Percentiles rank a stretch among this genome's conserved stretches.
phyloP scores from a whole-genome alignment of 2,113 vertebrate species.

The Piaya cayana region DNA sequence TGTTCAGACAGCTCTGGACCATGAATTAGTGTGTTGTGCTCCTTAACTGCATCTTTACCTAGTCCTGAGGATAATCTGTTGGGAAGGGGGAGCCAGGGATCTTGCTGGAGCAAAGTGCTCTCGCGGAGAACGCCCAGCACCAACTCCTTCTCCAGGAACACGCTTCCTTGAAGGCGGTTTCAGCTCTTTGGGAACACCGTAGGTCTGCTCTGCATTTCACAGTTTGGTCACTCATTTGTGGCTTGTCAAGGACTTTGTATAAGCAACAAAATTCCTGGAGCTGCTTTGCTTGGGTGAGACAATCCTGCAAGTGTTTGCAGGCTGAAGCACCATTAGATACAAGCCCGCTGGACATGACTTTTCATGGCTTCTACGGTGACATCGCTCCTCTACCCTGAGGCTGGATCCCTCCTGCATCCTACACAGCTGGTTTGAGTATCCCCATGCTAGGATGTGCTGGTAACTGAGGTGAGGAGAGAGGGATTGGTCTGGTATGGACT shows the following conservation, averaged over 20 bases:
- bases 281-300: neutral
- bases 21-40: neutral
- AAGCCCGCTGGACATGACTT: neutral
- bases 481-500: neutral
- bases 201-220: neutral
- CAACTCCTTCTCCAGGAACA: neutral
- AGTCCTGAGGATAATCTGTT: neutral
- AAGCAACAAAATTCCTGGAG: neutral
- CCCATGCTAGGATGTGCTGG: fast-evolving
- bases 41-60: neutral
- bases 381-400: fast-evolving
- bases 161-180: neutral
- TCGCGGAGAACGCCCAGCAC: neutral
- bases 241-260: neutral
- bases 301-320: neutral
- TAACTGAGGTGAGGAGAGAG: neutral
- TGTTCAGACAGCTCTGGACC: neutral
- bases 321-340: neutral
- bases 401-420: fast-evolving
- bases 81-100: neutral
- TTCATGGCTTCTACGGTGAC: neutral
- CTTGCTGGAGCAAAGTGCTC: neutral
- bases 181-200: neutral
- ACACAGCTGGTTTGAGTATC: neutral
- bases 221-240: neutral